These are phyloP conservation scores for Lysandra bellargus DNA, from an alignment of 2,888 invertebrate genomes.

Conservation along the genomic window DNA sequence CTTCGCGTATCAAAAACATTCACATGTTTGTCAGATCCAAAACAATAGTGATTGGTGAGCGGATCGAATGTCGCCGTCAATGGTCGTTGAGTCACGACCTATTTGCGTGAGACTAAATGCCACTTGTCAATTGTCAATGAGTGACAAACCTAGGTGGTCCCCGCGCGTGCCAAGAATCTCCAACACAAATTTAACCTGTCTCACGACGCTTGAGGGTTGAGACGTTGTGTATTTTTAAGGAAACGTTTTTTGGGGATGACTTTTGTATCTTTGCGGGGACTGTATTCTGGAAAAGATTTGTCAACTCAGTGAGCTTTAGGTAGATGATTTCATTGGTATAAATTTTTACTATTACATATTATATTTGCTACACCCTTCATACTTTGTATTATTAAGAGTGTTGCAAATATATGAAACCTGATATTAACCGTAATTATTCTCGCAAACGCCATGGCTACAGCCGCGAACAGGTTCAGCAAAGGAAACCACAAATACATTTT, in stretches of 20 bases:
- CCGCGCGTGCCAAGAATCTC: conserved; percentile 21
- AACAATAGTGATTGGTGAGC: conserved; percentile 4
- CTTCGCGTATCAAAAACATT: background rate
- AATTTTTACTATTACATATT: too few relatives aligned
- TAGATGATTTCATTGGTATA: too few relatives aligned
- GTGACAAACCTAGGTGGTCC: conserved; percentile 28
- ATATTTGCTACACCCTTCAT: too few relatives aligned
- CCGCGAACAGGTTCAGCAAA: background rate
- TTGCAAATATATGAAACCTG: too few relatives aligned
- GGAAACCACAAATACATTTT: conserved; percentile 1
- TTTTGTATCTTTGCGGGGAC: background rate
- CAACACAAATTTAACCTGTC: conserved; percentile 20
- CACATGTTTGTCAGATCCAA: background rate
- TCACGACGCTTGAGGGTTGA: background rate
- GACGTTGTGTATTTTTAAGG: background rate
- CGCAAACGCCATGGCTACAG: background rate
- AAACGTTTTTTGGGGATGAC: background rate
- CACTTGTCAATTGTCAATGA: conserved; percentile 25
- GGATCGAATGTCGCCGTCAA: conserved; percentile 8
- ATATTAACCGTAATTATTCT: background rate
- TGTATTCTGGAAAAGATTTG: background rate
- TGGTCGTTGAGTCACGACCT: conserved; percentile 23
- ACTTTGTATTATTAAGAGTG: too few relatives aligned
- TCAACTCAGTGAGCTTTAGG: too few relatives aligned
- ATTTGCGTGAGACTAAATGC: conserved; percentile 12